These are phyloP conservation scores for Taurulus bubalis DNA, from an alignment of 2,113 vertebrate genomes.

Conservation along the genomic window DNA sequence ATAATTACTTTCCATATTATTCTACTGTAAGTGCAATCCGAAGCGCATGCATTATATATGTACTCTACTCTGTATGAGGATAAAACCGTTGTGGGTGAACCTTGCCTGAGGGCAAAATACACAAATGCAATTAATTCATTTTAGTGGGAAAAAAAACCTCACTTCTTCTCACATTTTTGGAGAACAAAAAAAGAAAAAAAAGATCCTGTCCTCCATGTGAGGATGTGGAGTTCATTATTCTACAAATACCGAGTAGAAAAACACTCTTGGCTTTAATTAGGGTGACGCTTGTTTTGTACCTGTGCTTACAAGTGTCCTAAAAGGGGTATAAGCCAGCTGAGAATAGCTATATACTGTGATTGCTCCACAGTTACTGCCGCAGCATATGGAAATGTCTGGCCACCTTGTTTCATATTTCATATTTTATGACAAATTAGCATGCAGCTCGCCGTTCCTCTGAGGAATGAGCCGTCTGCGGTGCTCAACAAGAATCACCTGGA, in stretches of 20 bases:
- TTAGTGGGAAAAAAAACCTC: constrained; percentile 31
- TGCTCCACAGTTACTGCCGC: constrained; percentile 11
- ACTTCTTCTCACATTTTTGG: constrained; percentile 43
- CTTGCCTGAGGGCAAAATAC: constrained; percentile 68
- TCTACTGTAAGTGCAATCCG: constrained; percentile 54
- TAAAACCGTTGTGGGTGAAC: constrained; percentile 62
- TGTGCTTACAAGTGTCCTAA: constrained; percentile 29
- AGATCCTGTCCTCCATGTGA: constrained; percentile 10
- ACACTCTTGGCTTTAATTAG: constrained; percentile 52
- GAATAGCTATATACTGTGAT: constrained; percentile 21
- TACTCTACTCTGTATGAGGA: constrained; percentile 55
- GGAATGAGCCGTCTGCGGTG: constrained; percentile 30
- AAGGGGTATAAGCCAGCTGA: constrained; percentile 30
- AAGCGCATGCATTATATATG: constrained; percentile 75
- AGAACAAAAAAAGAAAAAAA: constrained; percentile 22
- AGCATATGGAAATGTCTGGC: constrained; percentile 45
- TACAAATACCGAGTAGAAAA: constrained; percentile 52
- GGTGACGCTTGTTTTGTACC: constrained; percentile 53
- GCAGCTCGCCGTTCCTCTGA: constrained; percentile 14
- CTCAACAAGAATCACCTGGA: constrained; percentile 61
- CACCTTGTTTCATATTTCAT: constrained; percentile 58
- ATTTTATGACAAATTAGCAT: constrained; percentile 44
- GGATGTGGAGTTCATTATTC: constrained; percentile 63
- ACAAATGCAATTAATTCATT: constrained; percentile 76
- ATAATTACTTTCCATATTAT: constrained; percentile 76